phyloP scores from a whole-genome alignment of 2,113 vertebrate genomes.

The Myiozetetes cayanensis region DNA sequence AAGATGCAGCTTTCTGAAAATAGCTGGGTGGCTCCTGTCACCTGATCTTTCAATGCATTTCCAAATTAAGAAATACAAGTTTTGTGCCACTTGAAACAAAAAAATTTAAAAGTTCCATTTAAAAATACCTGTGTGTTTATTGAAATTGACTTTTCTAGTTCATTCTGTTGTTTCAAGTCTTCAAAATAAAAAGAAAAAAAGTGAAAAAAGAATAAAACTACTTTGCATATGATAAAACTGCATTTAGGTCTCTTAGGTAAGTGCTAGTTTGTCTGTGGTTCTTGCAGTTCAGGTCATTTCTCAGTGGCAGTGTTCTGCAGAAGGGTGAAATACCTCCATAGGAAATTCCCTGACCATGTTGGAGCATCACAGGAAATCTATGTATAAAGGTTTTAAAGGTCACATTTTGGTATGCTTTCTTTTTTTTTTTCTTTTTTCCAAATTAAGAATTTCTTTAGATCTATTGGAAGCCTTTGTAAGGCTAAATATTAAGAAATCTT shows the following conservation, averaged over 20 bases:
- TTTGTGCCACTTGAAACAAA: background rate
- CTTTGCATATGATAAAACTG: background rate
- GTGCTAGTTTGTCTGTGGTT: background rate
- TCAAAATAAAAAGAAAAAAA: background rate
- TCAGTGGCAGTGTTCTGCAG: background rate
- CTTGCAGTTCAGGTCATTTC: background rate
- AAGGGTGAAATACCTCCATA: background rate
- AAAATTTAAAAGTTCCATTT: background rate
- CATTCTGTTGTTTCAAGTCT: background rate
- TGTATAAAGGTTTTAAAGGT: background rate
- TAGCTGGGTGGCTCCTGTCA: background rate
- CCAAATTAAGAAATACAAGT: background rate
- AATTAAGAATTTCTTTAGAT: background rate
- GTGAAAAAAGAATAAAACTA: background rate
- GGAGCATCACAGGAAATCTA: background rate
- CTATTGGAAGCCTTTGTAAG: background rate
- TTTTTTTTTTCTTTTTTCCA: background rate
- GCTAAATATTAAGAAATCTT: background rate
- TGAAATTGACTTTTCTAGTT: background rate
- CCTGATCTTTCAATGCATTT: background rate
- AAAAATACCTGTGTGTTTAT: background rate
- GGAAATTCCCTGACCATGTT: background rate
- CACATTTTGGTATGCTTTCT: background rate
- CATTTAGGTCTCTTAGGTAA: background rate
- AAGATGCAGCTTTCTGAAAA: background rate